phyloP scores from a whole-genome alignment of 2,888 invertebrate genomes.

The Caenorhabditis doughertyi region DNA sequence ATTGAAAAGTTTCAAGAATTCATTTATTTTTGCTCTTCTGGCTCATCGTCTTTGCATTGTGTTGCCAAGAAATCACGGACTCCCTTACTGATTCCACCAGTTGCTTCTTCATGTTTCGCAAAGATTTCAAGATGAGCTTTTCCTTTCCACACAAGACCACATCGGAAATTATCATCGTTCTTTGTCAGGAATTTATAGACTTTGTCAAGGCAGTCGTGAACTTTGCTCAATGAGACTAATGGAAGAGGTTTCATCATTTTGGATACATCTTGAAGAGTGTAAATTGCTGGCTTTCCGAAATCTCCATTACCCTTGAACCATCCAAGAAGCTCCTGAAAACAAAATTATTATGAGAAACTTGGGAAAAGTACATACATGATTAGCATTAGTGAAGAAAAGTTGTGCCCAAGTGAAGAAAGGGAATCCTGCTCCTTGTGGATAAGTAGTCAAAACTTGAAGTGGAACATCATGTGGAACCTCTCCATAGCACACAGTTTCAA shows the following conservation, averaged over 20 bases:
- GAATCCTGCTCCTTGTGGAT: constrained; percentile 82
- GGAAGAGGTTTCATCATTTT: constrained; percentile 83
- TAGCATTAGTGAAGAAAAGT: constrained; percentile 80
- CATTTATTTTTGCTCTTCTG: constrained; percentile 49
- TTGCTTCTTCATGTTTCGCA: constrained; percentile 73
- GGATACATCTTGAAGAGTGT: constrained; percentile 79
- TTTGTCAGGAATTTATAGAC: constrained; percentile 80
- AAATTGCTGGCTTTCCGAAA: constrained; percentile 81
- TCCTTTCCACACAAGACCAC: constrained; percentile 81
- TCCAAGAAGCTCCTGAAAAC: constrained; percentile 78
- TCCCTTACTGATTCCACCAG: constrained; percentile 76
- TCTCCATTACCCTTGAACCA: constrained; percentile 82
- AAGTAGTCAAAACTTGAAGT: constrained; percentile 80
- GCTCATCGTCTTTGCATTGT: constrained; percentile 79
- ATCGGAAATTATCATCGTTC: constrained; percentile 80
- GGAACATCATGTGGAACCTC: constrained; percentile 71
- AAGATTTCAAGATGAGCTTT: constrained; percentile 81
- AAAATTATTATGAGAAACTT: neutral
- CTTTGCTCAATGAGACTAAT: constrained; percentile 80
- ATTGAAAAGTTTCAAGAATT: neutral
- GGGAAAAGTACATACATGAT: constrained; percentile 66
- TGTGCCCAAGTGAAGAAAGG: constrained; percentile 83
- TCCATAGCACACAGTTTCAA: constrained; percentile 78
- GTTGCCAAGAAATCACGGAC: constrained; percentile 78
- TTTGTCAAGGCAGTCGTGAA: constrained; percentile 82